Conservation (phyloP, 2,888 invertebrate genomes). For the Acanthoscelides obtectus region DNA sequence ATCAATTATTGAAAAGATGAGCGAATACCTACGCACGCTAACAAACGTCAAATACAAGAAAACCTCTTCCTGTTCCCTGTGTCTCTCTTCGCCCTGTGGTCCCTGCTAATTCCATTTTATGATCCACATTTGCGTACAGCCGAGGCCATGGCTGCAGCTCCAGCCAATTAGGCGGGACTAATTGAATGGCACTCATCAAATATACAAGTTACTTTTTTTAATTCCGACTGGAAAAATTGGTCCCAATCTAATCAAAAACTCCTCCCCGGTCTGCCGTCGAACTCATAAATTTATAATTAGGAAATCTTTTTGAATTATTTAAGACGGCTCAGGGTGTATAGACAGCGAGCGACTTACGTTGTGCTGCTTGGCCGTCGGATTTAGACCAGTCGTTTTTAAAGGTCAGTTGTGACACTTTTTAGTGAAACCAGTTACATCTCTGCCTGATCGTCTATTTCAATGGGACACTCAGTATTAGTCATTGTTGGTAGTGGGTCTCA, state of each 20-base stretch:
- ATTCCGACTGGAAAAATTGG: slow-evolving; percentile 43
- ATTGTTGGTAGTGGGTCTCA: too few species aligned
- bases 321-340: slow-evolving; percentile 14
- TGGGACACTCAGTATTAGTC: too few species aligned
- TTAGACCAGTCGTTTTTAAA: neutral
- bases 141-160: slow-evolving; percentile 2
- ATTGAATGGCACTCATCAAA: slow-evolving; percentile 43
- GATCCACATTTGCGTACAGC: slow-evolving; percentile 13
- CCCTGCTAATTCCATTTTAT: slow-evolving; percentile 12
- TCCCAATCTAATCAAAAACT: slow-evolving; percentile 43
- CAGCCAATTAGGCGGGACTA: slow-evolving; percentile 27
- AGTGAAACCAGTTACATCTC: too few species aligned
- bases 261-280: slow-evolving; percentile 25
- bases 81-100: neutral
- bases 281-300: slow-evolving; percentile 41
- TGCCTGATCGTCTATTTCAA: too few species aligned
- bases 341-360: slow-evolving; percentile 14
- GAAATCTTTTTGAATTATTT: slow-evolving; percentile 25
- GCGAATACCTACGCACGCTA: neutral
- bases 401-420: too few species aligned
- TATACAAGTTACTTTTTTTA: slow-evolving; percentile 40
- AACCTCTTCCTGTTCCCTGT: neutral
- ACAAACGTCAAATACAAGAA: neutral
- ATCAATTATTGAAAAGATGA: too few species aligned
- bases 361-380: neutral